phyloP scores from a whole-genome alignment of 2,113 vertebrate species.

The Amphiprion ocellaris region DNA sequence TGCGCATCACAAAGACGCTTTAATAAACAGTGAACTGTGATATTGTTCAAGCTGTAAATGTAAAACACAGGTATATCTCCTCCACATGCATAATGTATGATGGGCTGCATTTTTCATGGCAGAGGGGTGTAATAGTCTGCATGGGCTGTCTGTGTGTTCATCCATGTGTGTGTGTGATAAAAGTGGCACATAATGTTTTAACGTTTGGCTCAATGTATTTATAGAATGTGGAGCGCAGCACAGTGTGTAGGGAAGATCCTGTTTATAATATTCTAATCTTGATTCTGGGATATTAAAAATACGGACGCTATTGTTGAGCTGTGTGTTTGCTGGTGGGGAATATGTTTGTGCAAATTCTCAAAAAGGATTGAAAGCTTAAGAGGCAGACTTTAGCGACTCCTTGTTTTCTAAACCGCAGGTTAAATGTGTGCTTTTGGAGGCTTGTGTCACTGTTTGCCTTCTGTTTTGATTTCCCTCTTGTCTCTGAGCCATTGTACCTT shows the following conservation, averaged over 20 bases:
- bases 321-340: neutral
- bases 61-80: constrained; percentile 29
- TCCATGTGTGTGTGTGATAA: constrained; percentile 29
- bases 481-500: neutral
- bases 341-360: neutral
- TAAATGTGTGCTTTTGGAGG: neutral
- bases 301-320: constrained; percentile 7
- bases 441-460: neutral
- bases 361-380: constrained; percentile 3
- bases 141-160: constrained; percentile 3
- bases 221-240: constrained; percentile 20
- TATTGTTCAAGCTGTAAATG: neutral
- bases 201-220: constrained; percentile 17
- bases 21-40: too few species aligned
- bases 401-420: neutral
- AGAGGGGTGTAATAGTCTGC: neutral
- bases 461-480: neutral
- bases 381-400: neutral
- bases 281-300: constrained; percentile 25
- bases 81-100: constrained; percentile 42
- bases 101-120: neutral
- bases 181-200: constrained; percentile 13
- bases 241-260: neutral
- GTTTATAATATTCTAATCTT: constrained; percentile 43
- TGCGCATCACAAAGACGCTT: too few species aligned